These are phyloP conservation scores for Cricetomys ansorgei DNA, from an alignment of 2,113 vertebrate genomes.

Conservation along the genomic window DNA sequence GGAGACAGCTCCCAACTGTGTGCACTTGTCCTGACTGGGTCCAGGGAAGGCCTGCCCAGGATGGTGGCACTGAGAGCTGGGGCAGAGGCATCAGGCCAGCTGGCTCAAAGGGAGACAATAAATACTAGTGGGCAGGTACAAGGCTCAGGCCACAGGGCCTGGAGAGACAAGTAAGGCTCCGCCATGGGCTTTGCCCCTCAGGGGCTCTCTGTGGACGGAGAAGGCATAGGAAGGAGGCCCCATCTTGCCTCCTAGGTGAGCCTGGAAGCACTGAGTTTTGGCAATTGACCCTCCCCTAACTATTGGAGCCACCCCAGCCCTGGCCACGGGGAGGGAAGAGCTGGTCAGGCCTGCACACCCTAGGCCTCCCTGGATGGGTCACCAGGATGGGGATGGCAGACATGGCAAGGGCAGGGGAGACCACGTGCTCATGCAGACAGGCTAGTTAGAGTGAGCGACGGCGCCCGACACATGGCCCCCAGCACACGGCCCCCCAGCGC, in stretches of 20 bases:
- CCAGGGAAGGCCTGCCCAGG: slow-evolving; percentile 56
- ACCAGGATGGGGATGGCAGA: slow-evolving; percentile 57
- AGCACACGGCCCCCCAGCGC: too few relatives aligned
- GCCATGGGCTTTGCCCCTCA: slow-evolving; percentile 69
- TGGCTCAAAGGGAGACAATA: slow-evolving; percentile 82
- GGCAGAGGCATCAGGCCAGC: slow-evolving; percentile 18
- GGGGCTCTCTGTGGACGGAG: slow-evolving; percentile 55
- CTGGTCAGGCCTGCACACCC: slow-evolving; percentile 51
- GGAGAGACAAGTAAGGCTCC: slow-evolving; percentile 79
- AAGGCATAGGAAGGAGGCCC: neutral
- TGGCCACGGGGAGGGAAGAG: neutral
- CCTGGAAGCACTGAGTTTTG: slow-evolving; percentile 43
- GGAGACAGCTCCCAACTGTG: slow-evolving; percentile 80
- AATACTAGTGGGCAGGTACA: slow-evolving; percentile 85
- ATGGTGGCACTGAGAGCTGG: slow-evolving; percentile 20
- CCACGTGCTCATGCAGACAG: slow-evolving; percentile 76
- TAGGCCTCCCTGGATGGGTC: slow-evolving; percentile 68
- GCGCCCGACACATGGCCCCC: too few relatives aligned
- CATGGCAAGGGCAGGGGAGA: slow-evolving; percentile 49
- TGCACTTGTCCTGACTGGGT: slow-evolving; percentile 56
- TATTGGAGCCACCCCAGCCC: neutral
- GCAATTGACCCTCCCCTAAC: slow-evolving; percentile 51
- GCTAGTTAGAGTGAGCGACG: slow-evolving; percentile 28
- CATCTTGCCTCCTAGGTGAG: slow-evolving; percentile 39
- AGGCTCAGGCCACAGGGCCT: slow-evolving; percentile 76